phyloP scores from a whole-genome alignment of 2,797 vertebrate species.

The Danio jaintianensis region DNA sequence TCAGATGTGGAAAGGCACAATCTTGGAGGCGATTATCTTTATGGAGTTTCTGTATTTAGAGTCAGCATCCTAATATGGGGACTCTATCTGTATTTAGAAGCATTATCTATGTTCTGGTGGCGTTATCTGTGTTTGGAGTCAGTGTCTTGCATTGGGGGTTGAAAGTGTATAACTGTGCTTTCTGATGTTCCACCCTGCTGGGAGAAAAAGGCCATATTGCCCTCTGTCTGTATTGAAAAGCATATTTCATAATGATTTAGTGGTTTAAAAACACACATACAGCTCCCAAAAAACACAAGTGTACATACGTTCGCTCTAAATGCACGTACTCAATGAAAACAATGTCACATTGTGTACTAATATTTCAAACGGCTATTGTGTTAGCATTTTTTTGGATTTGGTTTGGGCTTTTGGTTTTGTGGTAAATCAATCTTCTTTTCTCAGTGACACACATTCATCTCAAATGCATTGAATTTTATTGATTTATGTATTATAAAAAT shows the following conservation, averaged over 20 bases:
- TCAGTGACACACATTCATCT: not conserved
- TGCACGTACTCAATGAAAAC: not conserved
- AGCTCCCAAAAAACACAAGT: not conserved
- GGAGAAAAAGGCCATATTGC: not conserved
- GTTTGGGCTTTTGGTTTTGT: not conserved
- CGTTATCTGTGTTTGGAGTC: conserved; percentile 25
- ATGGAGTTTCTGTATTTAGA: conserved; percentile 22
- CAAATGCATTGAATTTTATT: not conserved
- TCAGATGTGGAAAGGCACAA: not conserved
- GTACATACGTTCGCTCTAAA: not conserved
- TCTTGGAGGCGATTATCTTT: not conserved
- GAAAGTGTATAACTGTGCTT: not conserved
- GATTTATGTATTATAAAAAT: too few species aligned
- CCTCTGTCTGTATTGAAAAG: not conserved
- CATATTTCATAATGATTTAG: not conserved
- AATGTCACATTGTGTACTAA: not conserved
- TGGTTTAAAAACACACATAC: not conserved
- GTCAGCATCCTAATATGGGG: not conserved
- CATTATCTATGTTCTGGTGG: not conserved
- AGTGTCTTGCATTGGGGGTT: not conserved
- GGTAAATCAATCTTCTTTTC: too few species aligned
- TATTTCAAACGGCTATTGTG: not conserved
- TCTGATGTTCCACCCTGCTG: not conserved
- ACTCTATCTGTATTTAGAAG: conserved; percentile 18
- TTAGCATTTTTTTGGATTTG: not conserved